Evolutionary conservation across 2,888 invertebrate genomes (phyloP).

Genomic region (Molanna angustata): DNA sequence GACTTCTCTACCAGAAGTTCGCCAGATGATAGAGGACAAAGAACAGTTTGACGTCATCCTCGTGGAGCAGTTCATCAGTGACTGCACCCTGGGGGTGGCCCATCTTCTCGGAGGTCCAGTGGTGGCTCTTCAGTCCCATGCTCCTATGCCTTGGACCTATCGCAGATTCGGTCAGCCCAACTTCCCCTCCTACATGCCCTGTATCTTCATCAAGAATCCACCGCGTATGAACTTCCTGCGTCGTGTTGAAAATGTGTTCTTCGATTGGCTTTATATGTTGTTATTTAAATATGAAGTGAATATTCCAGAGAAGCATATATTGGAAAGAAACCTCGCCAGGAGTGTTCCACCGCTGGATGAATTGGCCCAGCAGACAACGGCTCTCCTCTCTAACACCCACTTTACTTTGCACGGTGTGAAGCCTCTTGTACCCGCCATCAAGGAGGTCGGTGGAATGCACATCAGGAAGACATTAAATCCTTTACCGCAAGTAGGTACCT

Average conservation of each 20-base stretch:
- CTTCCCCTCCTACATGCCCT: constrained; percentile 52
- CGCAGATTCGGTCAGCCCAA: constrained; percentile 48
- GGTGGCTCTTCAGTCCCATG: constrained; percentile 55
- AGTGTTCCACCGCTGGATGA: constrained; percentile 42
- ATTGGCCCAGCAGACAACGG: constrained; percentile 46
- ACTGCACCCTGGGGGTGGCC: constrained; percentile 61
- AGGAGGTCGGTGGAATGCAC: constrained; percentile 56
- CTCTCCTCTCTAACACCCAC: constrained; percentile 50
- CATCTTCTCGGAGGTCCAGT: constrained; percentile 57
- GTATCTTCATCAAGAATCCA: constrained; percentile 37
- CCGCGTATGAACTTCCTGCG: constrained; percentile 45
- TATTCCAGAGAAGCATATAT: constrained; percentile 38
- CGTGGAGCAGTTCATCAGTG: constrained; percentile 62
- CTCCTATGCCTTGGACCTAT: constrained; percentile 57
- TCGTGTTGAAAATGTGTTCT: constrained; percentile 46
- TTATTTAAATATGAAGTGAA: constrained; percentile 38
- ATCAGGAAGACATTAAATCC: constrained; percentile 38
- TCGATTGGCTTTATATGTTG: constrained; percentile 35
- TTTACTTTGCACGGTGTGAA: constrained; percentile 44
- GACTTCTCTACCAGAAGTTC: constrained; percentile 44
- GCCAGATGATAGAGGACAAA: constrained; percentile 41
- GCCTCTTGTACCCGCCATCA: constrained; percentile 45
- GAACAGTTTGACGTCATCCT: constrained; percentile 61
- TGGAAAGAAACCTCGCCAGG: constrained; percentile 41
- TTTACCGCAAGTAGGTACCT: constrained; percentile 6